Evolutionary conservation across 1,140 invertebrate species (phyloP), one percentile per base, ranked within the genome.

Genomic region (Heliconius nattereri): DNA sequence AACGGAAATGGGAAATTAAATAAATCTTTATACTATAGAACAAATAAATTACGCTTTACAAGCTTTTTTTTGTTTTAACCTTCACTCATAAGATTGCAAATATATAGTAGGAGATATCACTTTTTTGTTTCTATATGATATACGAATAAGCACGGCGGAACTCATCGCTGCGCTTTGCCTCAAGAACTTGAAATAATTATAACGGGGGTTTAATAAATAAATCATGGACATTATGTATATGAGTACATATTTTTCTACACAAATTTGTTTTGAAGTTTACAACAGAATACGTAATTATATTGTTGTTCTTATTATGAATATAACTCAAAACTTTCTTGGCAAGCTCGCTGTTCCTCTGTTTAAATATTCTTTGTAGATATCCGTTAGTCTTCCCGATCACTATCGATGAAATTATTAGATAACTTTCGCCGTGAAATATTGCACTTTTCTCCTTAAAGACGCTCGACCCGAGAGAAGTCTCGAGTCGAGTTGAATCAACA

Each of bases 341-440:
- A 29, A 66, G 60, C 60, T 66, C 60, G 26, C 60, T 26, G 23
- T 26, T 26, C 26, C 60, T 66, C 60, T 66, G 60, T 29, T 66
- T 66, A 66, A 26, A 66, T 66, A 66, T 66, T 66, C 60, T 29
- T 66, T 66, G 60, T 66, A 66, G 60, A 66, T 66, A 29, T 66
- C 60, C 60, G 29, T 66, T 66, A 66, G 26, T 66, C 60, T 66
- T 29, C 60, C 26, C 60, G 60, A 66, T 66, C 60, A 66, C 60
- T 66, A 66, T 66, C 60, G 60, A 66, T 29, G 60, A 66, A 66
- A 66, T 66, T 66, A 66, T 66, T 66, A 66, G 60, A 66, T 66
- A 66, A 66, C 26, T 66, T 66, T 66, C 29, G 60, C 60, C 13
- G 60, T 66, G 60, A 66, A 66, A 66, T 66, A 66, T 66, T 66